phyloP scores from a whole-genome alignment of 2,797 vertebrate genomes.

The Gymnocypris eckloni region DNA sequence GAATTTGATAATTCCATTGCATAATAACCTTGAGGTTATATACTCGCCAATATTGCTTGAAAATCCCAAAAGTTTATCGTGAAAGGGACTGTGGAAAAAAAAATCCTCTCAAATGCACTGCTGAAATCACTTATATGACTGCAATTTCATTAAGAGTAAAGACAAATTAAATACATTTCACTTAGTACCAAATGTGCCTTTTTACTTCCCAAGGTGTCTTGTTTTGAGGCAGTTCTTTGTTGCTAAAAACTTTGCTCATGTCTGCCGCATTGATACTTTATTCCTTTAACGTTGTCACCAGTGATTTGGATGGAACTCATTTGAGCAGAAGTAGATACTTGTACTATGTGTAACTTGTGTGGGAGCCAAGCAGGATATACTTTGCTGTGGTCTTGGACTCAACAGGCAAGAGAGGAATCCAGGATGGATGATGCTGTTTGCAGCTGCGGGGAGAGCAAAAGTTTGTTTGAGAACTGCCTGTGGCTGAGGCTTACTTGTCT shows the following conservation, averaged over 20 bases:
- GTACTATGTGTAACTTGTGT: neutral
- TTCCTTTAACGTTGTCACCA: neutral
- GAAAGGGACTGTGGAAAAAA: neutral
- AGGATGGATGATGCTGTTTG: constrained; percentile 18
- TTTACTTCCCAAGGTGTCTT: neutral
- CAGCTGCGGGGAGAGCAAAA: constrained; percentile 17
- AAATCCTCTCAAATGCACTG: neutral
- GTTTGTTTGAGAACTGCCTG: constrained; percentile 44
- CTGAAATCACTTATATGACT: neutral
- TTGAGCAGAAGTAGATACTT: neutral
- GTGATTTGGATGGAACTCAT: neutral
- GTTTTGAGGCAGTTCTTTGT: neutral
- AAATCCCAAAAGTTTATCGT: neutral
- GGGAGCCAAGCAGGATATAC: constrained; percentile 11
- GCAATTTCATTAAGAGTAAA: neutral
- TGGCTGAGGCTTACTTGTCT: constrained; percentile 18
- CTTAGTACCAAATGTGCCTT: neutral
- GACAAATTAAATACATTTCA: neutral
- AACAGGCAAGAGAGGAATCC: neutral
- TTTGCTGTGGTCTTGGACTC: constrained; percentile 13
- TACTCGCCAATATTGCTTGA: neutral
- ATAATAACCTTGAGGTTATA: neutral
- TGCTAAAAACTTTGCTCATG: neutral
- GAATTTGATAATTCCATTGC: neutral
- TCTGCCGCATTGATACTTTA: neutral